Base-by-base conservation (phyloP, 2,113 vertebrate genomes). In the Balaenoptera acutorostrata region DNA sequence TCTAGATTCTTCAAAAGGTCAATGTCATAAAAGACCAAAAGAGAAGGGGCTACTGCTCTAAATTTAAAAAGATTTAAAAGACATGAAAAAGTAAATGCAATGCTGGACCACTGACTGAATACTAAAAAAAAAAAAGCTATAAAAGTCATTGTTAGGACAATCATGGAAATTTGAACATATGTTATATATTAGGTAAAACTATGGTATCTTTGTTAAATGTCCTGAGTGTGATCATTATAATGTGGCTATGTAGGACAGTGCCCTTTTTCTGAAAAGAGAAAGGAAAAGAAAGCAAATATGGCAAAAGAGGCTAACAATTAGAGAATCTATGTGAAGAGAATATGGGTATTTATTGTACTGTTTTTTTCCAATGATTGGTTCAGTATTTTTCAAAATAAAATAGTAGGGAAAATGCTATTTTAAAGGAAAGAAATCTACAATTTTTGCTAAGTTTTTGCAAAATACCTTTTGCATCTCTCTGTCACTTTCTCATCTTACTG, bases 351-450 rank as follows among this genome's bases (percentile, higher is more conserved):
- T n/a, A 68, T 68, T 33, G 2, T 41, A 44, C 5, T 63, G 55
- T 14, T 74, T 80, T 94, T 94, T 41, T 41, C 59, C 31, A 36
- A 44, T 44, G 31, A 52, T 36, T 52, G 64, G 49, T 93, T 96
- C 77, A 49, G 21, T 89, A 92, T 90, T 90, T 94, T 77, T 86
- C 9, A 68, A 83, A 95, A 69, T 85, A 81, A 88, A 88, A 36
- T 88, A 75, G 20, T 88, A n/a, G 27, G 23, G 6, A 4, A 96
- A 86, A 93, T 71, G 46, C 13, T 68, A 25, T 29, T 84, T 86
- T 89, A 71, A 77, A 57, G 15, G 68, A 63, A 69, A 59, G 89
- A 69, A n/a, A 11, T 46, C 8, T 52, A 0, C 41, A 41, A 6
- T 27, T 59, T 91, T 95, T 41, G 52, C 33, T 68, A 84, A 78